Percentiles rank a stretch among this genome's conserved stretches.
phyloP scores from a whole-genome alignment of 2,113 vertebrate genomes.

The Empidonax traillii region DNA sequence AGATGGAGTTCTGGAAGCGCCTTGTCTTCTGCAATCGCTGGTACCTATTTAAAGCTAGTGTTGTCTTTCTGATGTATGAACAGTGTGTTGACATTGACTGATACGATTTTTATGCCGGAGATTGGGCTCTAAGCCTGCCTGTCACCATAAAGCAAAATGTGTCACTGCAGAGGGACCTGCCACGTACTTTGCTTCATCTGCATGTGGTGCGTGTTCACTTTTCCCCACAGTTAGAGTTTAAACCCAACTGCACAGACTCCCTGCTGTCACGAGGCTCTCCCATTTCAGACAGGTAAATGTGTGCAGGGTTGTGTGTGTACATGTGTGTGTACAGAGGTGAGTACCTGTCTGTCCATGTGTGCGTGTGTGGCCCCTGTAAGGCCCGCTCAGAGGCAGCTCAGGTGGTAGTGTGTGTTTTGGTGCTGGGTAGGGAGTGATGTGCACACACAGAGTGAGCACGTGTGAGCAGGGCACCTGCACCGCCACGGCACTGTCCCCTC shows the following conservation, averaged over 20 bases:
- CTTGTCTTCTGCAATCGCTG: conserved; percentile 29
- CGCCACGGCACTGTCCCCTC: background rate
- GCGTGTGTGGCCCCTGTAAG: background rate
- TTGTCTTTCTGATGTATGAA: conserved; percentile 44
- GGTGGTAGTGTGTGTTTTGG: background rate
- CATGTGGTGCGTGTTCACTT: background rate
- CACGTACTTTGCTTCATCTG: background rate
- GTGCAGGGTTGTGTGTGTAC: fast-evolving
- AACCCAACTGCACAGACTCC: background rate
- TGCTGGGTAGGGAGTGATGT: background rate
- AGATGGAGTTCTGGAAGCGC: conserved; percentile 34
- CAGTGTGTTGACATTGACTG: conserved; percentile 36
- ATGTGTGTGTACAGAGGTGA: background rate
- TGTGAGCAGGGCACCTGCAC: background rate
- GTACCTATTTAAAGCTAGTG: conserved; percentile 66
- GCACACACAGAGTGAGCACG: fast-evolving
- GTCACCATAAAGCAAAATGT: background rate
- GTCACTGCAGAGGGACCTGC: background rate
- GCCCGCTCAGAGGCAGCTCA: background rate
- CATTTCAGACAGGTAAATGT: background rate
- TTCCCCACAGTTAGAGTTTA: background rate
- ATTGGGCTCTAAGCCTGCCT: conserved; percentile 23
- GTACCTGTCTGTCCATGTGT: background rate
- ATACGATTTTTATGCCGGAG: conserved; percentile 6
- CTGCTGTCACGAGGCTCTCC: background rate